Percentiles rank a stretch among this genome's conserved stretches.
These are phyloP conservation scores for Gorsachius goisagi DNA, from an alignment of 2,113 vertebrate genomes.

Conservation along the genomic window DNA sequence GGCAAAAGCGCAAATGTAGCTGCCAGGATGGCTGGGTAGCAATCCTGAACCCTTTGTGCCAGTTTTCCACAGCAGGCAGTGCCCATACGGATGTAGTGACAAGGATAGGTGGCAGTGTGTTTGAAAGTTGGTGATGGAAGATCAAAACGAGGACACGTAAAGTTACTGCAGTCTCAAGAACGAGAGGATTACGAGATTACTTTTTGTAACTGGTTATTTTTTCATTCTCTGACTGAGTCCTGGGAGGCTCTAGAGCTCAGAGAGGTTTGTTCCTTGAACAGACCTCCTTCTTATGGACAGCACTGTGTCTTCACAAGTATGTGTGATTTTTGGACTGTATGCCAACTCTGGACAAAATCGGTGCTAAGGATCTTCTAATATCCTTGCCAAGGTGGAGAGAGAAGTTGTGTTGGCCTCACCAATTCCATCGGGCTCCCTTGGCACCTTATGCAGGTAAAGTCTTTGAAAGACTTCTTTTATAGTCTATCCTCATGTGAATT, in stretches of 20 bases:
- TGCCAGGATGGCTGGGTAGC: background rate
- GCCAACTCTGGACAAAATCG: background rate
- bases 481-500: background rate
- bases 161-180: background rate
- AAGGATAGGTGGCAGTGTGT: background rate
- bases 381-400: background rate
- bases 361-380: background rate
- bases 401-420: background rate
- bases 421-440: background rate
- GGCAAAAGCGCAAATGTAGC: background rate
- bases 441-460: background rate
- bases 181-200: background rate
- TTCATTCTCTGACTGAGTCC: background rate
- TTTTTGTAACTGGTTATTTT: background rate
- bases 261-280: background rate
- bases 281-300: background rate
- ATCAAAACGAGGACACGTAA: background rate
- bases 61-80: background rate
- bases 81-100: background rate
- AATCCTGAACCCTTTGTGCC: background rate
- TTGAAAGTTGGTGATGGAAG: background rate
- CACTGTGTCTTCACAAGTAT: background rate
- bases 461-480: background rate
- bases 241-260: background rate
- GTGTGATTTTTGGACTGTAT: background rate